Conservation (phyloP, 1,140 invertebrate species). For the Oscheius sp. region DNA sequence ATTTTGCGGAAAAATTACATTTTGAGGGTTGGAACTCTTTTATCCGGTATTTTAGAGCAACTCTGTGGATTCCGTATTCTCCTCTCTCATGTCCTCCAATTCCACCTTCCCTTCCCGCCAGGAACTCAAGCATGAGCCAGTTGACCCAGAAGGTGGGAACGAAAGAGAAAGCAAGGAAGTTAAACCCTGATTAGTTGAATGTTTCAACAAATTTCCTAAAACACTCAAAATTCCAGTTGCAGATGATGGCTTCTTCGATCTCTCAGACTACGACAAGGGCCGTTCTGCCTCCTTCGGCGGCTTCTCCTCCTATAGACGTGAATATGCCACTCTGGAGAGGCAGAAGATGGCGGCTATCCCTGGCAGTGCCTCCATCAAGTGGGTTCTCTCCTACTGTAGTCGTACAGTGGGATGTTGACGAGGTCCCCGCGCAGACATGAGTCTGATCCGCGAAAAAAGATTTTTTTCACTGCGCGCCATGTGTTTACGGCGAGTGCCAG, state of each 20-base stretch:
- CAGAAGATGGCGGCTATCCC: conserved; percentile 1
- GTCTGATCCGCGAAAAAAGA: background rate
- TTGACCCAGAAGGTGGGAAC: background rate
- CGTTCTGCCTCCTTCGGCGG: background rate
- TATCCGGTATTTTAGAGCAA: background rate
- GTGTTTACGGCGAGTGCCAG: background rate
- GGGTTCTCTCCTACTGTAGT: background rate
- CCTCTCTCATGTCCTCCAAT: background rate
- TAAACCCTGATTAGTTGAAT: background rate
- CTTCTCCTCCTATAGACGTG: background rate
- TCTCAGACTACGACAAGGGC: background rate
- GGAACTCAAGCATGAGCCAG: background rate
- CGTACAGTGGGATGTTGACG: background rate
- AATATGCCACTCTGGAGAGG: background rate
- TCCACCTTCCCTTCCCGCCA: background rate
- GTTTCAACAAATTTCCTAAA: background rate
- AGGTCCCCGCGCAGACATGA: background rate
- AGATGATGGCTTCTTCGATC: conserved; percentile 11
- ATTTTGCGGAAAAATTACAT: too few relatives aligned
- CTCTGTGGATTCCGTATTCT: background rate
- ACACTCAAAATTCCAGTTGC: too few relatives aligned
- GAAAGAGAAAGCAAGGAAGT: background rate
- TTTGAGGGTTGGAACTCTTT: too few relatives aligned
- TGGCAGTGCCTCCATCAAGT: background rate
- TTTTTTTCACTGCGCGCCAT: background rate